Evolutionary conservation across 2,888 invertebrate genomes (phyloP).

Genomic region (Callosobruchus maculatus): DNA sequence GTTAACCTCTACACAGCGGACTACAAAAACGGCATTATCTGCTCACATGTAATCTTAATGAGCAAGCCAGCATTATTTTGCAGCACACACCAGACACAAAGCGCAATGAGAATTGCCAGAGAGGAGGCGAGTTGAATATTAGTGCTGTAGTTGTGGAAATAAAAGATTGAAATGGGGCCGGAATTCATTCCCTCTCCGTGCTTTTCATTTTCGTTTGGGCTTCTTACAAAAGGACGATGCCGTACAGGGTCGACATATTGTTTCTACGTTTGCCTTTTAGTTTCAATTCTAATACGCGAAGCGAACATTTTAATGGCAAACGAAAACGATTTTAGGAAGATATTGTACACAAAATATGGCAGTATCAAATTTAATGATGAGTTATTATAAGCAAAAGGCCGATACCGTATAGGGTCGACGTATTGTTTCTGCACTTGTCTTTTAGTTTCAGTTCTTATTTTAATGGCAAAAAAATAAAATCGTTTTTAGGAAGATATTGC

Average conservation of each 20-base stretch:
- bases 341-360: too few species aligned
- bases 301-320: too few species aligned
- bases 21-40: slow-evolving; percentile 30
- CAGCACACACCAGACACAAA: slow-evolving; percentile 22
- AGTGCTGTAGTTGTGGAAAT: slow-evolving; percentile 19
- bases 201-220: slow-evolving; percentile 18
- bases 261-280: too few species aligned
- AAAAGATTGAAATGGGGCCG: slow-evolving; percentile 25
- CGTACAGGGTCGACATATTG: background rate
- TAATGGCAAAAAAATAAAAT: too few species aligned
- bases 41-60: slow-evolving; percentile 29
- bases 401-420: too few species aligned
- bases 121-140: slow-evolving; percentile 20
- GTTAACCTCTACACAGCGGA: slow-evolving; percentile 22
- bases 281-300: too few species aligned
- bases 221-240: background rate
- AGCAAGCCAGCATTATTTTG: slow-evolving; percentile 14
- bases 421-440: too few species aligned
- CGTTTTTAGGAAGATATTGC: too few species aligned
- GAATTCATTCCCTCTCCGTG: slow-evolving; percentile 25
- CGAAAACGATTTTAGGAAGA: too few species aligned
- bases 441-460: too few species aligned
- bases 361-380: too few species aligned
- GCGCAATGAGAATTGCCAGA: slow-evolving; percentile 21
- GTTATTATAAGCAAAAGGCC: too few species aligned